These are phyloP conservation scores for Drosophila melanica DNA, from an alignment of 1,140 invertebrate species.

Conservation along the genomic window DNA sequence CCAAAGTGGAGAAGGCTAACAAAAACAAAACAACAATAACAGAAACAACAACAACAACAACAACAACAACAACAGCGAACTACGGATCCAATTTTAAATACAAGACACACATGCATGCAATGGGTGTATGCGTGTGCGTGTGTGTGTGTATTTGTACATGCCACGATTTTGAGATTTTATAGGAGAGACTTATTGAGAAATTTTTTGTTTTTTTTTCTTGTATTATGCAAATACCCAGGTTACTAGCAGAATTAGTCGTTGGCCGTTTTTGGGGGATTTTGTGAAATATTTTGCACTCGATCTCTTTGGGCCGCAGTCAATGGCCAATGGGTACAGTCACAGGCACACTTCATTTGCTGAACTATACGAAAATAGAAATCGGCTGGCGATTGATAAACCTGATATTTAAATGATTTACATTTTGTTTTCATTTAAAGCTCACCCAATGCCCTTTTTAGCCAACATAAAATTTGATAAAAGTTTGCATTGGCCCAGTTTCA, in stretches of 20 bases:
- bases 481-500: slow-evolving; percentile 2
- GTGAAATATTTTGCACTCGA: slow-evolving; percentile 27
- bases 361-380: slow-evolving; percentile 26
- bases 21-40: slow-evolving; percentile 34
- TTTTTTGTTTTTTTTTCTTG: neutral
- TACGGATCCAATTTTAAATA: slow-evolving; percentile 52
- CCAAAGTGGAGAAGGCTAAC: slow-evolving; percentile 43
- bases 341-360: neutral
- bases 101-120: slow-evolving; percentile 10
- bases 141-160: neutral
- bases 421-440: neutral
- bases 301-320: neutral
- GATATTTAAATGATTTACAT: slow-evolving; percentile 12
- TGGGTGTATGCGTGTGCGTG: neutral
- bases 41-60: no score
- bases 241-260: slow-evolving; percentile 26
- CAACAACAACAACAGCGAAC: slow-evolving; percentile 5
- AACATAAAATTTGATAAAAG: neutral
- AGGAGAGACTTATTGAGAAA: slow-evolving; percentile 41
- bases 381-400: slow-evolving; percentile 2
- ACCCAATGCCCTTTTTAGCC: neutral
- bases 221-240: slow-evolving; percentile 29
- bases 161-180: slow-evolving; percentile 26
- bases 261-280: neutral
- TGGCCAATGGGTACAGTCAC: neutral